Percentiles rank a stretch among this genome's conserved stretches.
These are phyloP conservation scores for Remorina albescens DNA, from an alignment of 2,797 vertebrate species.

Conservation along the genomic window DNA sequence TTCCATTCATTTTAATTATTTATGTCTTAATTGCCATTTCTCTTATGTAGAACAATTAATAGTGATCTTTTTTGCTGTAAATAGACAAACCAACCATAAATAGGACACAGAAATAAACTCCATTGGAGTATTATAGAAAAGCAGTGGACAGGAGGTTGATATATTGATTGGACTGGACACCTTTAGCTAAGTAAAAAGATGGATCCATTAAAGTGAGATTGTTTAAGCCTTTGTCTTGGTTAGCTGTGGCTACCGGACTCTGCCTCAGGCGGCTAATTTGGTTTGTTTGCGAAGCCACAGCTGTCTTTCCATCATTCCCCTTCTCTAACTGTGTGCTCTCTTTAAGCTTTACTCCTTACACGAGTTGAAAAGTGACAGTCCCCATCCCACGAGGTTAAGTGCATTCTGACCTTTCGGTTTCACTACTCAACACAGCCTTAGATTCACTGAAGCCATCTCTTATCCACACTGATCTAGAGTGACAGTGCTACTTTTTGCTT, in stretches of 20 bases:
- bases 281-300: constrained; percentile 41
- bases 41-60: background rate
- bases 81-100: background rate
- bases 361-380: constrained; percentile 53
- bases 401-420: constrained; percentile 69
- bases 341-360: constrained; percentile 25
- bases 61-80: background rate
- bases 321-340: constrained; percentile 5
- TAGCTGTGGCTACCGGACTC: background rate
- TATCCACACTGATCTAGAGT: constrained; percentile 39
- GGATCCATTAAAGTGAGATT: constrained; percentile 3
- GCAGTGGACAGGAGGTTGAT: background rate
- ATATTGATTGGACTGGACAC: background rate
- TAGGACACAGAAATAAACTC: background rate
- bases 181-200: background rate
- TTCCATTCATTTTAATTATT: background rate
- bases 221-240: constrained; percentile 15
- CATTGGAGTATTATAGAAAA: background rate
- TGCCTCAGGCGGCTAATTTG: constrained; percentile 28
- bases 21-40: background rate
- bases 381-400: constrained; percentile 65
- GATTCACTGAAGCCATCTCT: constrained; percentile 47
- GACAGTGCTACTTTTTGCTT: constrained; percentile 47
- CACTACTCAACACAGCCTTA: constrained; percentile 45
- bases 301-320: constrained; percentile 33